These are phyloP conservation scores for Brachynemurus nebulosus DNA, from an alignment of 2,888 invertebrate genomes.

Conservation along the genomic window DNA sequence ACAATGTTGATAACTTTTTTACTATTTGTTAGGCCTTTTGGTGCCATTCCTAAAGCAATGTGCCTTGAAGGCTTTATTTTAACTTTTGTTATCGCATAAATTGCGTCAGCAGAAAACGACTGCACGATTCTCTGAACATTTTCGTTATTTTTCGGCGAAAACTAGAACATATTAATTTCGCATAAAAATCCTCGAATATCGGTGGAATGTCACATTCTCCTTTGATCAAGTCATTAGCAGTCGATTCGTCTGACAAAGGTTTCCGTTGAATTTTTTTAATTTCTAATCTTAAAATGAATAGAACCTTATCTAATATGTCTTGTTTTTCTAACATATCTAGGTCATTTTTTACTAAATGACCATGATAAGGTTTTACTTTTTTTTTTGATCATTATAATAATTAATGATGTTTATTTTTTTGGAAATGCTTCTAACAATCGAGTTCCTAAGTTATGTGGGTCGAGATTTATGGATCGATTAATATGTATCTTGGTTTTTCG, in stretches of 20 bases:
- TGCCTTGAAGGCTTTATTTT: neutral
- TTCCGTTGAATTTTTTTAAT: conserved; percentile 7
- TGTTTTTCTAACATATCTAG: conserved; percentile 5
- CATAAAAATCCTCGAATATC: conserved; percentile 10
- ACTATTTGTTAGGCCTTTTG: conserved; percentile 10
- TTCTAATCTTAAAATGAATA: conserved; percentile 10
- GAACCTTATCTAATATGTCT: conserved; percentile 11
- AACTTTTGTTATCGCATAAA: neutral
- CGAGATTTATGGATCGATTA: too few relatives aligned
- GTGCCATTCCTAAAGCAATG: neutral
- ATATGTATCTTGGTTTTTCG: too few relatives aligned
- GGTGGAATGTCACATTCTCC: conserved; percentile 11
- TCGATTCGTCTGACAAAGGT: conserved; percentile 9
- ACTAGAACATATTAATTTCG: conserved; percentile 9
- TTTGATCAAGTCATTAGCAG: conserved; percentile 11
- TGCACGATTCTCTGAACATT: conserved; percentile 6
- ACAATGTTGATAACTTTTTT: conserved; percentile 12
- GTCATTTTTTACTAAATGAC: conserved; percentile 4
- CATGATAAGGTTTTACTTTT: too few relatives aligned
- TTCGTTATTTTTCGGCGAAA: conserved; percentile 7
- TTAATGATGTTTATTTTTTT: too few relatives aligned
- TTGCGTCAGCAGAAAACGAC: neutral
- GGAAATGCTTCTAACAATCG: too few relatives aligned
- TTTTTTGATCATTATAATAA: too few relatives aligned
- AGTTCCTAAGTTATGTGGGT: too few relatives aligned